Evolutionary conservation across 2,113 vertebrate genomes (phyloP).

Genomic region (Pica pica): DNA sequence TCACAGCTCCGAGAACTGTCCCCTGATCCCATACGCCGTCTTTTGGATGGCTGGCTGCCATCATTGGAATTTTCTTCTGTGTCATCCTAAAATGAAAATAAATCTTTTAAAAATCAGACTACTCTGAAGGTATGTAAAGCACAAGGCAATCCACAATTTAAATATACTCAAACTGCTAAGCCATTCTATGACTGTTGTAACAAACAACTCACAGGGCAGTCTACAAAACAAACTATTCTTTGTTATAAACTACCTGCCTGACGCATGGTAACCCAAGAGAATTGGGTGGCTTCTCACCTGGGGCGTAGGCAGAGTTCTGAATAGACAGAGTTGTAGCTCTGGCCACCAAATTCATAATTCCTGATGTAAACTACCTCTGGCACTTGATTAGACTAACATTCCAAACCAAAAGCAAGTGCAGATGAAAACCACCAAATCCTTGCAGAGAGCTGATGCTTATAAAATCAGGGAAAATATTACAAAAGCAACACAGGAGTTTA

Average conservation of each 20-base stretch:
- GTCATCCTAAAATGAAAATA: slow-evolving; percentile 68
- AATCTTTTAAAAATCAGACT: not conserved
- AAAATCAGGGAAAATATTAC: not conserved
- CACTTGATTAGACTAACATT: not conserved
- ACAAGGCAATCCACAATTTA: not conserved
- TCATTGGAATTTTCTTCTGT: slow-evolving; percentile 93
- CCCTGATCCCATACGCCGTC: slow-evolving; percentile 92
- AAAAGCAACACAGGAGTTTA: not conserved
- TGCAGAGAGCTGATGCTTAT: not conserved
- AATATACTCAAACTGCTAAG: not conserved
- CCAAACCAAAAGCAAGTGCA: not conserved
- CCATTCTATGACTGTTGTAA: not conserved
- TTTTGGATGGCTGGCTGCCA: slow-evolving; percentile 88
- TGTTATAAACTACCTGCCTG: not conserved
- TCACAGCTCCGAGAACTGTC: slow-evolving; percentile 95
- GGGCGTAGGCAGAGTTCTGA: accelerated
- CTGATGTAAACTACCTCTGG: not conserved
- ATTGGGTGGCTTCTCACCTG: not conserved
- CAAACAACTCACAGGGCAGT: not conserved
- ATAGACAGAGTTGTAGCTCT: not conserved
- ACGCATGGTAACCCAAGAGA: not conserved
- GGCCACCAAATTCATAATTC: not conserved
- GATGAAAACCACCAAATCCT: not conserved
- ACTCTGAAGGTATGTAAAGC: not conserved
- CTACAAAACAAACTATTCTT: not conserved